These are phyloP conservation scores for Sussaba pulchella DNA, from an alignment of 2,888 invertebrate species.

Conservation along the genomic window DNA sequence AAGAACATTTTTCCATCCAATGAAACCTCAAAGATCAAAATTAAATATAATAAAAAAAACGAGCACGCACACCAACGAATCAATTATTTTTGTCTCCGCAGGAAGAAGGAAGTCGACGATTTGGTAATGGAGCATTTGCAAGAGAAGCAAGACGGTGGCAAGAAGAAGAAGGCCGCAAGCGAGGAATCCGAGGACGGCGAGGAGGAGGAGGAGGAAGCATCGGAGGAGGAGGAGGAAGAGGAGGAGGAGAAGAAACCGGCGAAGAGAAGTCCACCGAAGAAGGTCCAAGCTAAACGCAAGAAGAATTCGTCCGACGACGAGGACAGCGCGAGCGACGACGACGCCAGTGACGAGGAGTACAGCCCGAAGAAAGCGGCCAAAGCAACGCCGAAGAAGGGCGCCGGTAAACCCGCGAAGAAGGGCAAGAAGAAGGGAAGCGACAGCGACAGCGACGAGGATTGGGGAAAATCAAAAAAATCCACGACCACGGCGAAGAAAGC, in stretches of 20 bases:
- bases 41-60: too few species aligned
- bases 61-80: too few species aligned
- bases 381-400: constrained; percentile 86
- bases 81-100: constrained; percentile 78
- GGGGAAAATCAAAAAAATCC: constrained; percentile 87
- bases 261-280: constrained; percentile 86
- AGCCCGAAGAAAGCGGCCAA: constrained; percentile 86
- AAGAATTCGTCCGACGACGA: constrained; percentile 85
- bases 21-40: too few species aligned
- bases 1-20: too few species aligned
- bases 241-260: constrained; percentile 87
- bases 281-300: constrained; percentile 85
- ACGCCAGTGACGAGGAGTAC: constrained; percentile 87
- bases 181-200: constrained; percentile 85
- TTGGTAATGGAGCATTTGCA: constrained; percentile 92
- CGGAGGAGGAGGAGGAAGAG: constrained; percentile 85
- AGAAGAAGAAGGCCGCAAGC: constrained; percentile 83
- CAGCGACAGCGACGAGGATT: constrained; percentile 89
- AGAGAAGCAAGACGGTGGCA: constrained; percentile 84
- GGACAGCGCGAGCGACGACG: constrained; percentile 86
- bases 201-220: constrained; percentile 83
- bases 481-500: constrained; percentile 83
- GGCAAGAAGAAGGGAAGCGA: constrained; percentile 88
- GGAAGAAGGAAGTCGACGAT: constrained; percentile 95
- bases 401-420: constrained; percentile 83